A percentile compares a stretch with the other conserved stretches of the same genome.
Evolutionary conservation across 2,113 vertebrate species (phyloP).

Genomic region (Urocynchramus pylzowi): DNA sequence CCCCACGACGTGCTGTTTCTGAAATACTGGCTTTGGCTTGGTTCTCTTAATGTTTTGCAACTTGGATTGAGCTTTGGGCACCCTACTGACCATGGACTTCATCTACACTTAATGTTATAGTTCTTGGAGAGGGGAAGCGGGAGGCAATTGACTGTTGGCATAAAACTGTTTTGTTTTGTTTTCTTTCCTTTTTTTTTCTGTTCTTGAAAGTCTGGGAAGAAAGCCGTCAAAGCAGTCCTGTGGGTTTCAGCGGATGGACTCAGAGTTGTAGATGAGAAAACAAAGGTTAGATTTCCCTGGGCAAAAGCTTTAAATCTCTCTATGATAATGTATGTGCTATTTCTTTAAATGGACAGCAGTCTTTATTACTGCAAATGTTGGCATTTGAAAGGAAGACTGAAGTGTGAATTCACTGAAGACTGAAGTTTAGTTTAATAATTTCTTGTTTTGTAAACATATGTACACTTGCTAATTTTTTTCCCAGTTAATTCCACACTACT

Average conservation of each 20-base stretch:
- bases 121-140: slow-evolving; percentile 64
- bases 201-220: slow-evolving; percentile 89
- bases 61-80: slow-evolving; percentile 76
- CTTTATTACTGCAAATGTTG: background rate
- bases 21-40: slow-evolving; percentile 71
- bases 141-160: background rate
- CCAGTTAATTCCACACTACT: background rate
- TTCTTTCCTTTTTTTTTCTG: background rate
- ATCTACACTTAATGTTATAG: slow-evolving; percentile 63
- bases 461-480: background rate
- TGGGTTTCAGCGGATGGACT: slow-evolving; percentile 98
- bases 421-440: background rate
- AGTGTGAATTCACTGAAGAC: too few species aligned
- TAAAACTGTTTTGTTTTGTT: background rate
- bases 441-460: background rate
- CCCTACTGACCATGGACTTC: slow-evolving; percentile 69
- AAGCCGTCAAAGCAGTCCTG: slow-evolving; percentile 91
- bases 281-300: slow-evolving; percentile 84
- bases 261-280: slow-evolving; percentile 97
- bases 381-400: background rate
- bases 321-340: fast-evolving
- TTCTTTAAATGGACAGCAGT: background rate
- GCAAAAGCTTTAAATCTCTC: background rate
- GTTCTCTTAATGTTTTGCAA: slow-evolving; percentile 72
- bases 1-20: slow-evolving; percentile 59